Percentiles rank a stretch among this genome's conserved stretches.
Conservation (phyloP, 2,113 vertebrate genomes). For the Rhipidura dahli region DNA sequence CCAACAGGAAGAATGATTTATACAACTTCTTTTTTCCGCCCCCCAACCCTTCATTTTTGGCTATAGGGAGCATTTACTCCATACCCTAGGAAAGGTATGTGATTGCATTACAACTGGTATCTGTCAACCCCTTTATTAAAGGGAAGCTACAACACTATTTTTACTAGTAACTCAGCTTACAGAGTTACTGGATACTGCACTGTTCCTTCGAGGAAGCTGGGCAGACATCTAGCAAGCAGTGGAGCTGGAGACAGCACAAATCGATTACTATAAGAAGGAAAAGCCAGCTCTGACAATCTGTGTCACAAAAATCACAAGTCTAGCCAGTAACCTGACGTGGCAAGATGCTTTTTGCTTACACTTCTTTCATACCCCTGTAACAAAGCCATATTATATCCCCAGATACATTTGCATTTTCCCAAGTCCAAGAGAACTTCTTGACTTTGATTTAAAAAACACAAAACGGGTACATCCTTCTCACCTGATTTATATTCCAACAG, state of each 20-base stretch:
- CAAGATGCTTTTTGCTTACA: conserved; percentile 22
- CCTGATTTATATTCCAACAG: neutral
- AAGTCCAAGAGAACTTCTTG: conserved; percentile 5
- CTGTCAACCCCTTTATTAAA: neutral
- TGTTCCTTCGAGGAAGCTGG: conserved; percentile 35
- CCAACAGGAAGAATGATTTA: conserved; percentile 4
- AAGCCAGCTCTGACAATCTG: neutral
- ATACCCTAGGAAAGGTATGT: neutral
- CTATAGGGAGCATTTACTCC: neutral
- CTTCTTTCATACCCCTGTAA: neutral
- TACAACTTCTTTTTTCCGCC: neutral
- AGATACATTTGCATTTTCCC: neutral
- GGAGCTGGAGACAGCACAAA: neutral
- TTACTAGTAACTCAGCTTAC: neutral
- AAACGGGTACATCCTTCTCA: neutral
- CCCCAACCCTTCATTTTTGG: neutral
- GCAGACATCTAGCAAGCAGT: neutral
- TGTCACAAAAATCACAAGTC: conserved; percentile 1
- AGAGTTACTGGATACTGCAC: conserved; percentile 1
- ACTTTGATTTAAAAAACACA: neutral
- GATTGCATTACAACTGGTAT: neutral
- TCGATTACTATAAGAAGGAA: neutral
- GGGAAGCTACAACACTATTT: neutral
- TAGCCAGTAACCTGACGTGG: conserved; percentile 31
- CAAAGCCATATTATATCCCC: conserved; percentile 14